phyloP scores from a whole-genome alignment of 2,797 vertebrate genomes.

The Anisognathus igniventris region DNA sequence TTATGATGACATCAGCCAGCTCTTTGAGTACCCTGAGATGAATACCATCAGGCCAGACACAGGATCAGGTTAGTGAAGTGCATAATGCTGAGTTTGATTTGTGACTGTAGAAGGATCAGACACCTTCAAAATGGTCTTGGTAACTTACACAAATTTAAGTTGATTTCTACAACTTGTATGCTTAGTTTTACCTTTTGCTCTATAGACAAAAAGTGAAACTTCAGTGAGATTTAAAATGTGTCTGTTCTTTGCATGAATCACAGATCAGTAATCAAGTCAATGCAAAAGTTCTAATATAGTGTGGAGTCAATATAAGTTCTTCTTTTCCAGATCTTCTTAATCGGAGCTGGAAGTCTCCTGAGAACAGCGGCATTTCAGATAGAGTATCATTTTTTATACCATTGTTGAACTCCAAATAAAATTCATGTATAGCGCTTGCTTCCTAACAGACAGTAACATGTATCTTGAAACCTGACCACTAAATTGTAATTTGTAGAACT shows the following conservation, averaged over 20 bases:
- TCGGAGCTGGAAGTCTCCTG: neutral
- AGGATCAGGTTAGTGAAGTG: neutral
- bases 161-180: neutral
- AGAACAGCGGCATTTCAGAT: neutral
- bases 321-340: neutral
- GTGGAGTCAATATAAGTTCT: neutral
- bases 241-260: neutral
- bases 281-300: neutral
- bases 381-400: neutral
- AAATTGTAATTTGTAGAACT: neutral
- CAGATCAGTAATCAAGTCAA: neutral
- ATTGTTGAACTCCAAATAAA: neutral
- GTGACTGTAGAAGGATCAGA: neutral
- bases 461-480: neutral
- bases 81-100: neutral
- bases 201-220: neutral
- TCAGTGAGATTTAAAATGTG: neutral
- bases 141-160: neutral
- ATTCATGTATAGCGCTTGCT: neutral
- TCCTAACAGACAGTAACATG: neutral
- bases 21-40: neutral
- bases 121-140: neutral
- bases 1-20: neutral
- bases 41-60: neutral
- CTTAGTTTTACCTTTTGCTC: neutral